These are phyloP conservation scores for Leptopilina myrica DNA, from an alignment of 2,888 invertebrate genomes.

Conservation along the genomic window DNA sequence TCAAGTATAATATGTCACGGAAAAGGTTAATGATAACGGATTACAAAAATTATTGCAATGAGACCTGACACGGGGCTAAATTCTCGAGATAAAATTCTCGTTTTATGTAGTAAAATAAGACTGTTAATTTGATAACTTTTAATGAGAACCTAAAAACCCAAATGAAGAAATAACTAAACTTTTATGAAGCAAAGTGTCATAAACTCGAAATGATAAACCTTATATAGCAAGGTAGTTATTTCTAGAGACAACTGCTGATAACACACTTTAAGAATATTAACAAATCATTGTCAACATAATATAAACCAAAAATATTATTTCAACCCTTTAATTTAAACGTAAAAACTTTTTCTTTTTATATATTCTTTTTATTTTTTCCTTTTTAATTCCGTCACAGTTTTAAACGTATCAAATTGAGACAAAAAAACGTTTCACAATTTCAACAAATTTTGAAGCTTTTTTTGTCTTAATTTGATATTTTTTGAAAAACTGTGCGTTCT, in stretches of 20 bases:
- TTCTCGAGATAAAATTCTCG: background rate
- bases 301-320: background rate
- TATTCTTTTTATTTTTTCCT: too few relatives aligned
- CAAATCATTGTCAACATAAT: background rate
- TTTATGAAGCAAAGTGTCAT: slow-evolving; percentile 5
- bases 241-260: slow-evolving; percentile 3
- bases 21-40: slow-evolving; percentile 15
- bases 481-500: too few relatives aligned
- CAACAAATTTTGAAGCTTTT: too few relatives aligned
- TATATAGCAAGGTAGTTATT: slow-evolving; percentile 25
- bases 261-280: background rate
- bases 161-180: slow-evolving; percentile 9
- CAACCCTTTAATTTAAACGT: background rate
- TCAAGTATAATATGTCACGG: background rate
- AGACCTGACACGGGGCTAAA: background rate
- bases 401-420: too few relatives aligned
- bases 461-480: too few relatives aligned
- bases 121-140: slow-evolving; percentile 7
- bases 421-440: too few relatives aligned
- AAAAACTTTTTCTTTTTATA: too few relatives aligned
- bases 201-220: slow-evolving; percentile 28
- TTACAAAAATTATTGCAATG: background rate
- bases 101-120: slow-evolving; percentile 1
- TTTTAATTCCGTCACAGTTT: too few relatives aligned
- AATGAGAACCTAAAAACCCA: slow-evolving; percentile 7